phyloP scores from a whole-genome alignment of 92 coral and sea anemone genomes.

The Diadumene lineata region DNA sequence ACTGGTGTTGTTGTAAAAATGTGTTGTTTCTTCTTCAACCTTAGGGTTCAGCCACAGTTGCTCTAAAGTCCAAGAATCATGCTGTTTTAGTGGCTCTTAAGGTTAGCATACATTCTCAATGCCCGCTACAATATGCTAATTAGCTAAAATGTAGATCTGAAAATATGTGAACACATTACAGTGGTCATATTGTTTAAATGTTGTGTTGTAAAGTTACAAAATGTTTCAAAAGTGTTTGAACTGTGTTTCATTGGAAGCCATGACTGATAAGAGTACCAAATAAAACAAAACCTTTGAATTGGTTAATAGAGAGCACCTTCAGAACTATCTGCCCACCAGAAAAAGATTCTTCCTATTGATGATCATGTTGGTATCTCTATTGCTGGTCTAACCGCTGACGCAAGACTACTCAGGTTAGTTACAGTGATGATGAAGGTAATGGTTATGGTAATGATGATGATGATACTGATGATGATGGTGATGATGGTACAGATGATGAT shows the following conservation, averaged over 20 bases:
- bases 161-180: too few relatives aligned
- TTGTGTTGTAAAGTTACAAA: too few relatives aligned
- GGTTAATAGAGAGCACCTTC: slow-evolving; percentile 98
- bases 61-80: slow-evolving; percentile 91
- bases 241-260: too few relatives aligned
- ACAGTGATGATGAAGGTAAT: too few relatives aligned
- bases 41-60: slow-evolving; percentile 99
- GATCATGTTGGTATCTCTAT: slow-evolving; percentile 90
- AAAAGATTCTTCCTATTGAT: slow-evolving; percentile 92
- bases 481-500: too few relatives aligned
- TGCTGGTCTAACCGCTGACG: slow-evolving; percentile 98
- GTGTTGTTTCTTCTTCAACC: neutral
- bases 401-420: slow-evolving; percentile 95
- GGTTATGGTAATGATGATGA: too few relatives aligned
- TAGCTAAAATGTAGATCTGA: too few relatives aligned
- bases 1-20: neutral
- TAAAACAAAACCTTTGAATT: too few relatives aligned
- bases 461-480: too few relatives aligned
- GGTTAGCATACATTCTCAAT: slow-evolving; percentile 62
- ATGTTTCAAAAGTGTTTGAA: neutral
- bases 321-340: slow-evolving; percentile 97
- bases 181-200: too few relatives aligned
- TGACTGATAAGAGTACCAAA: too few relatives aligned
- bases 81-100: slow-evolving; percentile 94
- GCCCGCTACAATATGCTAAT: too few relatives aligned